These are phyloP conservation scores for Styela clava DNA, from an alignment of 23 tunicate genomes.

Conservation along the genomic window DNA sequence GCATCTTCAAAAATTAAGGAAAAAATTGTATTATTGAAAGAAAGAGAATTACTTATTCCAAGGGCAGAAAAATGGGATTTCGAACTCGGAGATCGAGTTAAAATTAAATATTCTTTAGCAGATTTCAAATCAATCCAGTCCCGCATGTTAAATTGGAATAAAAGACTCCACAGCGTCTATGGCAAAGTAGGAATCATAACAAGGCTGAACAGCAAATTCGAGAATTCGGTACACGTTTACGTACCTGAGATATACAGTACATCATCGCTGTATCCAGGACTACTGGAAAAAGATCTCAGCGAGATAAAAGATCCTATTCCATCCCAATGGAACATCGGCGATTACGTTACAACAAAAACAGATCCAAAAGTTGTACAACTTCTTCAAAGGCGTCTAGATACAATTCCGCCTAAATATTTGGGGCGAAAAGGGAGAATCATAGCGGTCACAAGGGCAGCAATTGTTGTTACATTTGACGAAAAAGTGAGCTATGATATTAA, in stretches of 20 bases:
- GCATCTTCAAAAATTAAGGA: not conserved
- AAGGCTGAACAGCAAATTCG: not conserved
- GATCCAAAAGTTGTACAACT: slow-evolving; percentile 17
- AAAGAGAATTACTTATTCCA: slow-evolving; percentile 8
- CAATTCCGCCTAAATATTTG: slow-evolving; percentile 2
- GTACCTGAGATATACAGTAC: not conserved
- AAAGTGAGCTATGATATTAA: slow-evolving; percentile 7
- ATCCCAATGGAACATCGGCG: slow-evolving; percentile 14
- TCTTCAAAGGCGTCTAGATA: slow-evolving; percentile 9
- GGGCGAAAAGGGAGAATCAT: slow-evolving; percentile 16
- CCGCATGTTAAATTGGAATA: not conserved
- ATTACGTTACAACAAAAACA: slow-evolving; percentile 19
- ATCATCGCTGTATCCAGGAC: slow-evolving; percentile 4
- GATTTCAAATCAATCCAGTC: slow-evolving; percentile 24
- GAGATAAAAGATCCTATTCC: not conserved
- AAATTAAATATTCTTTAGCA: slow-evolving; percentile 12
- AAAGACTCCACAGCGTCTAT: not conserved
- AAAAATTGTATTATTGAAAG: not conserved
- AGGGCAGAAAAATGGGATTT: slow-evolving; percentile 21
- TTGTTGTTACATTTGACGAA: slow-evolving; percentile 24
- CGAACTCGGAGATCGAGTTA: slow-evolving; percentile 9
- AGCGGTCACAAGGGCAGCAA: slow-evolving; percentile 6
- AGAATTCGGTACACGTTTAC: not conserved
- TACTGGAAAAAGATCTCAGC: not conserved
- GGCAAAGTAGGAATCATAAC: slow-evolving; percentile 1